phyloP scores from a whole-genome alignment of 2,888 invertebrate species.

The Synergus itoensis region DNA sequence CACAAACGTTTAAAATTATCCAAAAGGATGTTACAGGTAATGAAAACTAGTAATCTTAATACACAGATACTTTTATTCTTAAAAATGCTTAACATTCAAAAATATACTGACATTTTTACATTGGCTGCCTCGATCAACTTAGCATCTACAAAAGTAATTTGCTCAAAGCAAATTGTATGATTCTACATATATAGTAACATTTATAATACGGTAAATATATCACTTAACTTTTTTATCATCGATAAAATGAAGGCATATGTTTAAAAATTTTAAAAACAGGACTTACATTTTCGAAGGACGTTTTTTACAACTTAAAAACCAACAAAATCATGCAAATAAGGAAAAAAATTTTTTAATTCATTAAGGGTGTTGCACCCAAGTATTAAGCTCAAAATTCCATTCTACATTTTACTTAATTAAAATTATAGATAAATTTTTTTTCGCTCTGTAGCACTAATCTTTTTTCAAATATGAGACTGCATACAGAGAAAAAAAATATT shows the following conservation, averaged over 20 bases:
- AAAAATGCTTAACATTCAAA: slow-evolving; percentile 8
- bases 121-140: not conserved
- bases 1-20: too few relatives aligned
- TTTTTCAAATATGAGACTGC: too few relatives aligned
- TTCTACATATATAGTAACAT: not conserved
- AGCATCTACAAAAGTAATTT: not conserved
- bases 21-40: slow-evolving; percentile 65
- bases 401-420: too few relatives aligned
- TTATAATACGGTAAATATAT: not conserved
- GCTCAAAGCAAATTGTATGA: not conserved
- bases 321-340: too few relatives aligned
- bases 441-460: too few relatives aligned
- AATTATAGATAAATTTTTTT: too few relatives aligned
- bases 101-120: slow-evolving; percentile 9
- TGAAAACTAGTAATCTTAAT: not conserved
- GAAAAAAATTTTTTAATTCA: too few relatives aligned
- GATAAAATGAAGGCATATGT: not conserved
- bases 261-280: not conserved
- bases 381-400: too few relatives aligned
- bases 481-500: too few relatives aligned
- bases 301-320: not conserved
- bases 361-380: too few relatives aligned
- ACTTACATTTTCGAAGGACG: not conserved
- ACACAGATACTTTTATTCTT: not conserved
- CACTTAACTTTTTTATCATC: not conserved